Base-by-base conservation (phyloP, 2,113 vertebrate genomes). In the Hiodon alosoides region DNA sequence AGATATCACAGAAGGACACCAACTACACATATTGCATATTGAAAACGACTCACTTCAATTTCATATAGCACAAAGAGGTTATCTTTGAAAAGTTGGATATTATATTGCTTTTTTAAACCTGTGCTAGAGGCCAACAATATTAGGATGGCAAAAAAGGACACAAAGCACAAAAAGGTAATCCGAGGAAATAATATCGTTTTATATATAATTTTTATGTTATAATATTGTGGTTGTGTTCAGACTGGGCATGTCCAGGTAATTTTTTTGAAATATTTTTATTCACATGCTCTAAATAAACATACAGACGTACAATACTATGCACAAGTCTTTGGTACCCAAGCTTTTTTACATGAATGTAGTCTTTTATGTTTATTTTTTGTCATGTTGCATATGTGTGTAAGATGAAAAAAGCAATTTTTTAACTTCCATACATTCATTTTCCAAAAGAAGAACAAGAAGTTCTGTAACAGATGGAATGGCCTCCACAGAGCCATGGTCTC, bases 1-100 rank as follows among this genome's bases (percentile, higher is more conserved):
- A 51, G 78, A 75, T 76, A 73, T 79, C 79, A 74, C 79, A 74
- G 79, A 65, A 57, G 75, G 80, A 84, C 83, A 81, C 58, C 58
- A 57, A 9, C 47, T 80, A 79, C 83, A 66, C 61, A 58, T 16
- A 67, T 72, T 16, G 67, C 74, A 73, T 77, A 84, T 74, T 78
- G 76, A 84, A 78, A 76, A 75, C 72, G 74, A 67, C 76, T 46
- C 79, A 80, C 83, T 82, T 82, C 77, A 76, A 71, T 83, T 81
- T 81, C 69, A 75, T 70, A 70, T 76, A 55, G 69, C 73, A 78
- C 77, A 83, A 72, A 81, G 17, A 60, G 52, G 74, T 78, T 72
- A 66, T 75, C 71, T 55, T 76, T 70, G 53, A 81, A 71, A 80
- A 59, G 77, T 71, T 69, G 31, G 54, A 72, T n/a, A 57, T 46